A percentile compares a stretch with the other conserved stretches of the same genome.
Evolutionary conservation across 2,888 invertebrate species (phyloP).

Genomic region (Caradrina clavipalpis): DNA sequence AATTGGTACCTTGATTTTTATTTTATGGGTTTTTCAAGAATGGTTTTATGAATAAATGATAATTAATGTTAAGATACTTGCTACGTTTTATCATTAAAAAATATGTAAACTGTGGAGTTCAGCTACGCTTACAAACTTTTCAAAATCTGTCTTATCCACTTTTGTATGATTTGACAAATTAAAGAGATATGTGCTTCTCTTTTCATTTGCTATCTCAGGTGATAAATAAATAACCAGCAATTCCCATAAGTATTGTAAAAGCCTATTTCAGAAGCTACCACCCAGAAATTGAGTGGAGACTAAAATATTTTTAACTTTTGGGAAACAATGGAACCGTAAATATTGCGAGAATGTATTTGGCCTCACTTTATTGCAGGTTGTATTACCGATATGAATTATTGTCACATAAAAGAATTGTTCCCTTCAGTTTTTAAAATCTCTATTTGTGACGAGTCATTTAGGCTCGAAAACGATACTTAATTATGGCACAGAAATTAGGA

Average conservation of each 20-base stretch:
- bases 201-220: neutral
- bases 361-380: constrained; percentile 13
- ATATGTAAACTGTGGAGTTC: neutral
- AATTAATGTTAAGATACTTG: neutral
- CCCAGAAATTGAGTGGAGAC: constrained; percentile 16
- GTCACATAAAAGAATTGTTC: constrained; percentile 5
- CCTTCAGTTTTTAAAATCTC: neutral
- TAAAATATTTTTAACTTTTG: constrained; percentile 50
- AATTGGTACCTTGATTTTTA: constrained; percentile 32
- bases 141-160: neutral
- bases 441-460: neutral
- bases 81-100: no score
- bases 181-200: no score
- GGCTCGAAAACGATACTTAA: no score
- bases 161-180: neutral
- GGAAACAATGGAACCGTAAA: constrained; percentile 54
- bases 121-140: neutral
- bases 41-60: neutral
- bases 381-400: constrained; percentile 42
- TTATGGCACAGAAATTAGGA: no score
- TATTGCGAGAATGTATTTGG: constrained; percentile 38
- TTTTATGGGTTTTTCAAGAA: neutral
- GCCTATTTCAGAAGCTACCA: constrained; percentile 31
- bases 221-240: neutral
- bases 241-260: constrained; percentile 8